Percentiles rank a stretch among this genome's conserved stretches.
Conservation (phyloP, 2,888 invertebrate species). For the Nesidiocoris tenuis region DNA sequence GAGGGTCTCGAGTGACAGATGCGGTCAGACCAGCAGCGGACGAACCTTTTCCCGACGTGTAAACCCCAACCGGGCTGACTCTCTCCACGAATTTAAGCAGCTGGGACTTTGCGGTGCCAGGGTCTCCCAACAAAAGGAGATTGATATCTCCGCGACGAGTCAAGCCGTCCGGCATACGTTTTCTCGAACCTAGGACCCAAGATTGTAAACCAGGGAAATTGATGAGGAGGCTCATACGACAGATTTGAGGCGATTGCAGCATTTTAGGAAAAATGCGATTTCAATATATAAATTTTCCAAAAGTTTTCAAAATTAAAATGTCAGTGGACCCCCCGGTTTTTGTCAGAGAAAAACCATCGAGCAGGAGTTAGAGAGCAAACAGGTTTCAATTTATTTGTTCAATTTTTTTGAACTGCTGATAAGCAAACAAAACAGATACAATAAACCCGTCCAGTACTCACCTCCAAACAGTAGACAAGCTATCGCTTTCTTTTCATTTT, state of each 20-base stretch:
- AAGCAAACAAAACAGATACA: too few species aligned
- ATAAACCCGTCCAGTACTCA: too few species aligned
- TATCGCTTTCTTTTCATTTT: conserved; percentile 95
- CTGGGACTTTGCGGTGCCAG: conserved; percentile 99
- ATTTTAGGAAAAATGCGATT: not conserved
- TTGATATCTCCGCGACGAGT: conserved; percentile 96
- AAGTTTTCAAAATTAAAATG: too few species aligned
- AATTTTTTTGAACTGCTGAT: too few species aligned
- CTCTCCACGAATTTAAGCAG: conserved; percentile 95
- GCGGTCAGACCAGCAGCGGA: conserved; percentile 99
- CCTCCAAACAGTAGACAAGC: conserved; percentile 94
- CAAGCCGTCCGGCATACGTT: conserved; percentile 90
- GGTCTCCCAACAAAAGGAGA: conserved; percentile 91
- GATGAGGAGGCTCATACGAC: not conserved
- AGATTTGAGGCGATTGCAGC: not conserved
- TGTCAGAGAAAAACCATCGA: too few species aligned
- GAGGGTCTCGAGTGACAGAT: conserved; percentile 91
- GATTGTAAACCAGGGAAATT: too few species aligned
- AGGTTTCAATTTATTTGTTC: too few species aligned
- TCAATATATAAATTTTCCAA: too few species aligned
- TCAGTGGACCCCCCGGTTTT: too few species aligned
- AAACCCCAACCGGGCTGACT: conserved; percentile 90
- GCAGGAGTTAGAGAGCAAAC: too few species aligned
- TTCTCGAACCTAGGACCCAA: conserved; percentile 67
- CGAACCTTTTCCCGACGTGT: conserved; percentile 99